phyloP scores from a whole-genome alignment of 2,113 vertebrate genomes.

The Symphodus melops region DNA sequence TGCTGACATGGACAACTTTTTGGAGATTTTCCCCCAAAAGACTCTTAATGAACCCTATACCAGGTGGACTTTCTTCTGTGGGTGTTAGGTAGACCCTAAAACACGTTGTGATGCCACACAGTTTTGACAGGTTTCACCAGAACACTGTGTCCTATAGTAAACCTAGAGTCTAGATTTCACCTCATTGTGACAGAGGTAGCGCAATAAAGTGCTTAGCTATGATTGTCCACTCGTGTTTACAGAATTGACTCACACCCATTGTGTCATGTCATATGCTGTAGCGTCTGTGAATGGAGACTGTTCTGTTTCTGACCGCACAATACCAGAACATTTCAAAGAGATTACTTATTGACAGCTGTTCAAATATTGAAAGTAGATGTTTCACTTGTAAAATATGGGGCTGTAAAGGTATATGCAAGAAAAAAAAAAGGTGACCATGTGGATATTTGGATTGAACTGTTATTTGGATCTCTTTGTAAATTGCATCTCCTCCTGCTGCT shows the following conservation, averaged over 20 bases:
- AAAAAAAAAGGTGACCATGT: not conserved
- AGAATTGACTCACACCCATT: slow-evolving; percentile 67
- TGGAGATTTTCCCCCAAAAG: slow-evolving; percentile 9
- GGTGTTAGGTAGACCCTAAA: not conserved
- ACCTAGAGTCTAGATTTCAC: slow-evolving; percentile 74
- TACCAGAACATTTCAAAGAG: slow-evolving; percentile 55
- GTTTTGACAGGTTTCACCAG: slow-evolving; percentile 43
- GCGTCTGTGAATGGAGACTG: slow-evolving; percentile 73
- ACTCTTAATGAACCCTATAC: not conserved
- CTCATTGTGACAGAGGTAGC: slow-evolving; percentile 68
- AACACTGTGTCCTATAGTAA: slow-evolving; percentile 66
- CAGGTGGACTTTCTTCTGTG: not conserved
- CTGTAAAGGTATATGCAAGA: slow-evolving; percentile 6
- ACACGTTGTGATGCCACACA: slow-evolving; percentile 15
- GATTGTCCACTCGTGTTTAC: slow-evolving; percentile 68
- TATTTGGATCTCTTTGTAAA: not conserved
- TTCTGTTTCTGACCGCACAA: slow-evolving; percentile 65
- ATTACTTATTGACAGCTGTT: slow-evolving; percentile 76
- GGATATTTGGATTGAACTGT: not conserved
- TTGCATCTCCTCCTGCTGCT: not conserved
- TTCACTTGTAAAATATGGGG: slow-evolving; percentile 48
- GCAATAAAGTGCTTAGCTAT: slow-evolving; percentile 61
- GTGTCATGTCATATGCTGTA: slow-evolving; percentile 56
- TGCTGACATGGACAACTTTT: slow-evolving; percentile 21
- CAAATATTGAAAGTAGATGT: slow-evolving; percentile 63